Conservation (phyloP, 1,140 invertebrate species). For the Dryas iulia region DNA sequence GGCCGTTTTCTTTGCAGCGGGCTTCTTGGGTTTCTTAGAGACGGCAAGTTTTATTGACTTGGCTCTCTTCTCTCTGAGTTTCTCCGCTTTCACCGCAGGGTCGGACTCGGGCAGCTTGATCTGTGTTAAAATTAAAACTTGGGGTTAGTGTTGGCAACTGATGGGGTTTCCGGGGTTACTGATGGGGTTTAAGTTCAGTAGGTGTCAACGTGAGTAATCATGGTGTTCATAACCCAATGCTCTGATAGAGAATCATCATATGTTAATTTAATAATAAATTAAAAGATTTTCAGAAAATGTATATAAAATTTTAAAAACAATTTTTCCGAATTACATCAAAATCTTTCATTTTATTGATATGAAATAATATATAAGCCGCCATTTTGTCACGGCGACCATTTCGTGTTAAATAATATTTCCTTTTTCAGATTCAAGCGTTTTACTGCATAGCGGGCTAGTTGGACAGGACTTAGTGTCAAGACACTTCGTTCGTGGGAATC, state of each 20-base stretch:
- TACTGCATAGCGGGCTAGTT: too few relatives aligned
- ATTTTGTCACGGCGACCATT: too few relatives aligned
- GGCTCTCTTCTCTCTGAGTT: conserved; percentile 76
- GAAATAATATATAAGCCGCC: too few relatives aligned
- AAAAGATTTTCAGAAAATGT: too few relatives aligned
- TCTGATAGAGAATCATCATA: conserved; percentile 80
- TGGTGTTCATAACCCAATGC: conserved; percentile 83
- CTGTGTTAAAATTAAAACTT: conserved; percentile 66
- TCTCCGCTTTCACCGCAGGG: conserved; percentile 78
- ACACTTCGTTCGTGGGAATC: too few relatives aligned
- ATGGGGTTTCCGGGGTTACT: background rate
- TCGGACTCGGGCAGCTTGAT: conserved; percentile 77
- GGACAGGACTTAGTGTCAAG: too few relatives aligned
- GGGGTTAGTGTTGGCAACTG: background rate
- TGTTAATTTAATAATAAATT: background rate
- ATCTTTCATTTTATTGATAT: too few relatives aligned
- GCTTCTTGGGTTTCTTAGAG: conserved; percentile 79
- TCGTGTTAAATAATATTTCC: too few relatives aligned
- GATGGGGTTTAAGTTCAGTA: conserved; percentile 41
- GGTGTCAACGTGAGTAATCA: conserved; percentile 81
- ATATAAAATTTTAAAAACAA: too few relatives aligned
- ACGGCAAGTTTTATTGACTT: conserved; percentile 79
- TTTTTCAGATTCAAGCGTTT: too few relatives aligned
- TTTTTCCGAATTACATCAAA: too few relatives aligned
- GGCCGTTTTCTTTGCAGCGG: conserved; percentile 67